Conservation (phyloP, 2,113 vertebrate genomes). For the Mus musculus region DNA sequence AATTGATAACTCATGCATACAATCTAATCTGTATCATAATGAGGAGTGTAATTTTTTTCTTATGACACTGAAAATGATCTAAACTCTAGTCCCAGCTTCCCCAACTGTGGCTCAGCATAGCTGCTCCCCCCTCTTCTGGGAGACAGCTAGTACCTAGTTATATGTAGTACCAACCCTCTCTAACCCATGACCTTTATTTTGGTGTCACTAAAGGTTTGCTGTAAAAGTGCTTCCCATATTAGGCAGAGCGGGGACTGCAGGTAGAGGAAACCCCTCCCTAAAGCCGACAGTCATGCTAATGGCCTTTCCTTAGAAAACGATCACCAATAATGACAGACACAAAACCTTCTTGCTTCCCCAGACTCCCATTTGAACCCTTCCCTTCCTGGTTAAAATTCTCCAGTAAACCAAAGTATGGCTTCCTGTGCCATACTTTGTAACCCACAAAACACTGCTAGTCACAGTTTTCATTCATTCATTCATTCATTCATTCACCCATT, state of each 20-base stretch:
- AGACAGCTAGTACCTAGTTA: not conserved
- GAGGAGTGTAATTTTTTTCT: constrained; percentile 18
- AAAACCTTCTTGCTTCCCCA: not conserved
- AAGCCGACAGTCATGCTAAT: not conserved
- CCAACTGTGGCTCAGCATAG: not conserved
- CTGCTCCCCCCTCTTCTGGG: not conserved
- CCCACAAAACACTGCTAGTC: not conserved
- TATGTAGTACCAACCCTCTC: not conserved
- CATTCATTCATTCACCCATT: not conserved
- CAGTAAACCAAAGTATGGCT: not conserved
- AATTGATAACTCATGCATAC: not conserved
- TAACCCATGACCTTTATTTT: not conserved
- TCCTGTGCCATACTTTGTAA: not conserved
- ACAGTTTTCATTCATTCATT: not conserved
- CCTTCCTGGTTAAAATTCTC: constrained; percentile 19
- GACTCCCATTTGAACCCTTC: not conserved
- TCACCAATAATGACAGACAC: not conserved
- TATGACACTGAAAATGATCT: constrained; percentile 33
- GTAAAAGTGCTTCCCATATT: not conserved
- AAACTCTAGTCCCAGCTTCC: not conserved
- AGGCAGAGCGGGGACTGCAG: not conserved
- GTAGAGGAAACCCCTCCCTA: too few relatives aligned
- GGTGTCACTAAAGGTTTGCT: not conserved
- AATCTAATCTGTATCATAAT: not conserved
- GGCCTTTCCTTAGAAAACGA: not conserved